These are phyloP conservation scores for Drosophila lowei DNA, from an alignment of 1,140 invertebrate species.

Conservation along the genomic window DNA sequence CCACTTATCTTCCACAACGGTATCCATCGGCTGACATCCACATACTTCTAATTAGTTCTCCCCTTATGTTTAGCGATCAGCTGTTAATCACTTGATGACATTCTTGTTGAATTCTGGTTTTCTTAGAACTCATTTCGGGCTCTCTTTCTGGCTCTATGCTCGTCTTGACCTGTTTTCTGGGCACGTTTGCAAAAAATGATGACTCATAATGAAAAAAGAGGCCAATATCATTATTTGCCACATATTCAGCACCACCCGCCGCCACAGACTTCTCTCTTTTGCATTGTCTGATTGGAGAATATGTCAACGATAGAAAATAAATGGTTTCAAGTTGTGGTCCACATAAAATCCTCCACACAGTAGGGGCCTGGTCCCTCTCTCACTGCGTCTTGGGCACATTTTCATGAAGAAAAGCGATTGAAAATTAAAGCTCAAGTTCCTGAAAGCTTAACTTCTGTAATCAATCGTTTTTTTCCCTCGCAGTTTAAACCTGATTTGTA, in stretches of 20 bases:
- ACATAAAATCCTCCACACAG: not conserved
- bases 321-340: constrained; percentile 11
- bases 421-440: not conserved
- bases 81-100: constrained; percentile 17
- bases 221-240: constrained; percentile 33
- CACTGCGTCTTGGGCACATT: too few species aligned
- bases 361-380: too few species aligned
- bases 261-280: constrained; percentile 3
- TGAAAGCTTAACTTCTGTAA: not conserved
- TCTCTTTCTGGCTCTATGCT: constrained; percentile 21
- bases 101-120: constrained; percentile 46
- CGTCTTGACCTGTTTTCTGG: constrained; percentile 39
- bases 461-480: not conserved
- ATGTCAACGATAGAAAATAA: constrained; percentile 23
- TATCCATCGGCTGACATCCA: too few species aligned
- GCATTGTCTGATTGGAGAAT: constrained; percentile 13
- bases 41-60: constrained; percentile 3
- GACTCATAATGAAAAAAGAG: constrained; percentile 44
- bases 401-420: not conserved
- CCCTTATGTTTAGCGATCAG: constrained; percentile 10
- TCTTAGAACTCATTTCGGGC: not conserved
- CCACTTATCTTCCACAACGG: too few species aligned
- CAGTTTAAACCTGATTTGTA: constrained; percentile 15
- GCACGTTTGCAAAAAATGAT: constrained; percentile 34
- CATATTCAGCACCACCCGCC: constrained; percentile 31